Evolutionary conservation across 2,797 vertebrate species (phyloP).

Genomic region (Catostomus latipinnis): DNA sequence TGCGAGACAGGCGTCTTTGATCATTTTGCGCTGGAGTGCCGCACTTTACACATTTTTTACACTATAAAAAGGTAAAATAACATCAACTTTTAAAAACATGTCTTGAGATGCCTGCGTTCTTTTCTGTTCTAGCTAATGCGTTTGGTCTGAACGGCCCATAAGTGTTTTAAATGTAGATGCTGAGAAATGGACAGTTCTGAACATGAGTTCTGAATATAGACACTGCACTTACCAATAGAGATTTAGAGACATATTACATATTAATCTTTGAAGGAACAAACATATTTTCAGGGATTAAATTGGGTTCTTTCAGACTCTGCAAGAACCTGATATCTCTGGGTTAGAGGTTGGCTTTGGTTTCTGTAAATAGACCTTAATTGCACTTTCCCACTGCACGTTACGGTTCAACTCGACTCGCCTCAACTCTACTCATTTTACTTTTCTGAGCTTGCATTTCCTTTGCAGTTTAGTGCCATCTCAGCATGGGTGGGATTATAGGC

Average conservation of each 20-base stretch:
- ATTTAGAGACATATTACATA: neutral
- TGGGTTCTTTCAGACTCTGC: neutral
- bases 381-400: no score
- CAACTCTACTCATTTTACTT: no score
- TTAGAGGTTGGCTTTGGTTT: neutral
- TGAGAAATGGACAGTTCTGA: neutral
- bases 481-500: no score
- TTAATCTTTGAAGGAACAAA: neutral
- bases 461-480: no score
- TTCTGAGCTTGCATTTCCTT: no score
- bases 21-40: neutral
- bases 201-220: constrained; percentile 22
- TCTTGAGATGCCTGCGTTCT: no score
- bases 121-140: no score
- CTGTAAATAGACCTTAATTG: neutral
- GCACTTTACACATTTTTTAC: no score
- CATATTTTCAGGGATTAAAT: neutral
- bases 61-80: no score
- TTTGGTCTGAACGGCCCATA: neutral
- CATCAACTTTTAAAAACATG: no score
- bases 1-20: no score
- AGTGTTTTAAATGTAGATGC: neutral
- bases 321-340: neutral
- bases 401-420: no score
- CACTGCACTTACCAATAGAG: neutral